phyloP scores from a whole-genome alignment of 2,113 vertebrate species.

The Numenius arquata region DNA sequence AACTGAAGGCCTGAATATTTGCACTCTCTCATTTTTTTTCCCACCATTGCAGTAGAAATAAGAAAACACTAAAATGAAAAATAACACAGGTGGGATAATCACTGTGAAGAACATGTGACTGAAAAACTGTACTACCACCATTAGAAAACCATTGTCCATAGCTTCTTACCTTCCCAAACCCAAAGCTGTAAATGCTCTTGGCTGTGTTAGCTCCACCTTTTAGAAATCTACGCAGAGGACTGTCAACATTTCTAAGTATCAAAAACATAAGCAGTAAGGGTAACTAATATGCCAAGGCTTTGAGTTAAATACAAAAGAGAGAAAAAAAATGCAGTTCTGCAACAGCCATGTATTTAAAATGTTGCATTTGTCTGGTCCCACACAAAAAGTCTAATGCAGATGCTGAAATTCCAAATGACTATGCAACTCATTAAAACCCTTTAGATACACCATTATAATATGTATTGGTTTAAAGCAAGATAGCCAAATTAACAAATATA shows the following conservation, averaged over 20 bases:
- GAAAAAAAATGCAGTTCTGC: not conserved
- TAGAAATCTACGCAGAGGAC: conserved; percentile 59
- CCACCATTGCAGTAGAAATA: not conserved
- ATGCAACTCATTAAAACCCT: not conserved
- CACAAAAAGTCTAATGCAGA: not conserved
- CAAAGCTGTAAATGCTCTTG: conserved; percentile 78
- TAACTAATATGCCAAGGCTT: not conserved
- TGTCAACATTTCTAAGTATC: conserved; percentile 65
- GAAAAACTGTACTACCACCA: not conserved
- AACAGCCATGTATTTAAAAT: not conserved
- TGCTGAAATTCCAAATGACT: not conserved
- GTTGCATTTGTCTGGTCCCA: not conserved
- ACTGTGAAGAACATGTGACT: not conserved
- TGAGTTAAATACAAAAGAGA: not conserved
- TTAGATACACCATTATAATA: not conserved
- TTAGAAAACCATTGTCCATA: not conserved
- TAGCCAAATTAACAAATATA: not conserved
- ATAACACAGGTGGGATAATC: not conserved
- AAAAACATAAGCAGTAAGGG: not conserved
- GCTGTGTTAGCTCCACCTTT: conserved; percentile 50
- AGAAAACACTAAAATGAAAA: not conserved
- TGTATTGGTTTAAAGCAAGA: not conserved
- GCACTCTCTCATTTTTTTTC: fast-evolving
- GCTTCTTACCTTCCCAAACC: conserved; percentile 86
- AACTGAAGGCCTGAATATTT: not conserved